Conservation (phyloP, 2,888 invertebrate genomes). For the Epirrhoe alternata region DNA sequence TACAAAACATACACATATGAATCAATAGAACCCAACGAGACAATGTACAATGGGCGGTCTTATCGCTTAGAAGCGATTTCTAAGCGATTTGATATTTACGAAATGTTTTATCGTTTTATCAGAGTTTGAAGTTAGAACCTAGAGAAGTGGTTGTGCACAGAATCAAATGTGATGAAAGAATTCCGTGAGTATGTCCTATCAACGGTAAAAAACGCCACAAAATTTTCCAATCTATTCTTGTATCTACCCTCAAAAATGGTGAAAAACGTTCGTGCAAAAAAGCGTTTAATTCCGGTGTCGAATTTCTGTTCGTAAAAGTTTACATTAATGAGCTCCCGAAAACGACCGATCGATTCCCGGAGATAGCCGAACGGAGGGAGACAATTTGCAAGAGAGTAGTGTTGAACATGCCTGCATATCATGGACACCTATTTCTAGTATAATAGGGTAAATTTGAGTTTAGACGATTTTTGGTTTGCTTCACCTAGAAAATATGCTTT, state of each 20-base stretch:
- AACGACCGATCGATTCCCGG: slow-evolving; percentile 20
- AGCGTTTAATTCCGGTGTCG: slow-evolving; percentile 24
- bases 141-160: no score
- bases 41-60: no score
- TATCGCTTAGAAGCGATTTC: no score
- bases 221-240: slow-evolving; percentile 2
- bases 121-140: no score
- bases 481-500: no score
- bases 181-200: background rate
- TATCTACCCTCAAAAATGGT: background rate
- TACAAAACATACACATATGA: no score
- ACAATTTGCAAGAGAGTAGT: background rate
- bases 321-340: slow-evolving; percentile 34
- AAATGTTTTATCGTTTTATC: no score
- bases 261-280: slow-evolving; percentile 9
- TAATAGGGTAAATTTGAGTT: background rate
- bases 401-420: background rate
- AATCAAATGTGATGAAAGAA: background rate
- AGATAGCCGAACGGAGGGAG: slow-evolving; percentile 18
- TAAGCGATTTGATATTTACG: no score
- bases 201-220: background rate
- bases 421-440: background rate
- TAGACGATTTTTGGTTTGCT: no score
- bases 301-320: slow-evolving; percentile 31
- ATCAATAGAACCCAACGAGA: no score